Base-by-base conservation (phyloP, 2,888 invertebrate genomes). In the Sarcophaga subvicina region DNA sequence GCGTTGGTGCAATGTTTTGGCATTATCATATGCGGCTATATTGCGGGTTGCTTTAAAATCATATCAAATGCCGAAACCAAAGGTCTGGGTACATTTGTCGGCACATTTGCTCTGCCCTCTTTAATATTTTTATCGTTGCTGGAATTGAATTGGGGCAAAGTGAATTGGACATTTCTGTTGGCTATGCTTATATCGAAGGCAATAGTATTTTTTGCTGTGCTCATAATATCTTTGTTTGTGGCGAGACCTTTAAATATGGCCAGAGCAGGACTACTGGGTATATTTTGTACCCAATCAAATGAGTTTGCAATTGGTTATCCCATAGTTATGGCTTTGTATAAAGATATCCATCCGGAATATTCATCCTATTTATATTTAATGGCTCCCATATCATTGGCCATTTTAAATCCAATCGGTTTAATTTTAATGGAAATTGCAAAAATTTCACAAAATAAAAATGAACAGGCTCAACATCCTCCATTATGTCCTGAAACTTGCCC, bases 271-370 rank as follows among this genome's bases (percentile, higher is more conserved):
- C 95, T 99, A 83, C 97, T 97, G 95, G 98, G 97, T 22, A 98
- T 99, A 91, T 99, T 99, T 93, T 97, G 97, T 90, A 99, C 99
- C 0, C 99, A 99, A 93, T 98, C 98, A 92, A 99, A 99, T 95
- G 99, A 99, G 94, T 99, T 99, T 94, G 99, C 99, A 25, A 95
- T 99, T 90, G 99, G 99, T 87, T 98, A 97, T 94, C 99, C 99
- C 8, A 98, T 99, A 90, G 98, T 98, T 78, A 95, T 95, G 90
- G 98, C 98, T 27, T 94, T 99, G 25, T 99, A 99, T 93, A 94
- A 95, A 88, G 95, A 96, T 83, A 95, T 96, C 6, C 98, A 99
- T 94, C 98, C 98, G 0, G 98, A 98, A 90, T 99, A 97, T 94
- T 96, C 97, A 0, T 95, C 96, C 1, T 99, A 98, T 93, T 94